Conservation (phyloP, 1,140 invertebrate genomes). For the Bombus waltoni region DNA sequence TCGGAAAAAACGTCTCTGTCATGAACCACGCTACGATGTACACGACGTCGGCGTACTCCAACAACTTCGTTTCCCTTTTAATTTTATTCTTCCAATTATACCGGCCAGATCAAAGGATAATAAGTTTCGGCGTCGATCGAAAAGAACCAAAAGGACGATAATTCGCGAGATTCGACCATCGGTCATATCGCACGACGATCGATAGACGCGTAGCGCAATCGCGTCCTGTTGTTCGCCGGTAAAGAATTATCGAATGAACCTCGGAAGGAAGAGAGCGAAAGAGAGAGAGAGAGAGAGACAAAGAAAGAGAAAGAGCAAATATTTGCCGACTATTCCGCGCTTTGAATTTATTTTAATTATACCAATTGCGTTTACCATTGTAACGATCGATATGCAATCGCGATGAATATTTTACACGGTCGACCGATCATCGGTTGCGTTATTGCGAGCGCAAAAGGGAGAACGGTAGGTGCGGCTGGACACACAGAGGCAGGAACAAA, state of each 20-base stretch:
- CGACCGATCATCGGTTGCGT: slow-evolving; percentile 5
- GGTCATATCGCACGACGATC: background rate
- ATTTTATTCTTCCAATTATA: background rate
- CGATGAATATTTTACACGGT: slow-evolving; percentile 40
- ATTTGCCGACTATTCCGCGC: background rate
- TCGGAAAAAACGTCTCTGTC: too few species aligned
- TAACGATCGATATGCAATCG: slow-evolving; percentile 24
- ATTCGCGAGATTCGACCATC: background rate
- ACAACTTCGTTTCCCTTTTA: background rate
- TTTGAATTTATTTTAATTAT: slow-evolving; percentile 60
- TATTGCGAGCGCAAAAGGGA: slow-evolving; percentile 11
- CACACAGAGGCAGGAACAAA: background rate
- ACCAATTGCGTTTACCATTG: slow-evolving; percentile 10
- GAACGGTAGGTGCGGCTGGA: too few species aligned
- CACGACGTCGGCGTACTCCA: background rate
- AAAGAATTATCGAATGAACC: background rate
- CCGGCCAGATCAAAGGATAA: background rate
- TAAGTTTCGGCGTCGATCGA: background rate
- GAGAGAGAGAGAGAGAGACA: background rate
- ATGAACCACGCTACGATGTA: too few species aligned
- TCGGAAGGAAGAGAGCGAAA: background rate
- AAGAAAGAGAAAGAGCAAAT: background rate
- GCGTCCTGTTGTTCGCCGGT: background rate
- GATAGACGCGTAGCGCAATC: background rate
- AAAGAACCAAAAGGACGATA: background rate